A percentile compares a stretch with the other conserved stretches of the same genome.
Evolutionary conservation across 2,797 vertebrate species (phyloP).

Genomic region (Allobates femoralis): DNA sequence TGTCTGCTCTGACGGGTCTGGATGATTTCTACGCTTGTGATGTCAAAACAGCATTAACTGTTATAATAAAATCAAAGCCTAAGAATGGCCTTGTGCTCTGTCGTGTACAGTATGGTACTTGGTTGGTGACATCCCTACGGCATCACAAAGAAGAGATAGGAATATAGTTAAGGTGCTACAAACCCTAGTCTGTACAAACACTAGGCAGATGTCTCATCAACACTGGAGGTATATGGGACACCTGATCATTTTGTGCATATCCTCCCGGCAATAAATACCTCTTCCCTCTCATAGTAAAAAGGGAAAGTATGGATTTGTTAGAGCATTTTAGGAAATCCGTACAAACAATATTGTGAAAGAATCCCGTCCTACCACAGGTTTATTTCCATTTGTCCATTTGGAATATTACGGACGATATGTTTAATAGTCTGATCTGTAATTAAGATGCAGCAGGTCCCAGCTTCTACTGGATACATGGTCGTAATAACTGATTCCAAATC

Average conservation of each 20-base stretch:
- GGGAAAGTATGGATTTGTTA: background rate
- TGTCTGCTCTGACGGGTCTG: background rate
- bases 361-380: background rate
- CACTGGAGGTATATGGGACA: background rate
- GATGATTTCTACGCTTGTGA: background rate
- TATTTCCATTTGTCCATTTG: background rate
- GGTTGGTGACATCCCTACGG: background rate
- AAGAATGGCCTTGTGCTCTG: background rate
- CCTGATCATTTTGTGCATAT: background rate
- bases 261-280: background rate
- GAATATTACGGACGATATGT: background rate
- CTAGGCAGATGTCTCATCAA: background rate
- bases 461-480: background rate
- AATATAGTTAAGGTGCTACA: background rate
- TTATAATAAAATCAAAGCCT: slow-evolving; percentile 5
- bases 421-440: background rate
- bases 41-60: background rate
- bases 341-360: background rate
- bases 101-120: background rate
- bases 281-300: background rate
- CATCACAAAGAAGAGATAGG: background rate
- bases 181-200: background rate
- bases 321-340: background rate
- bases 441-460: background rate
- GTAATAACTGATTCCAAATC: background rate